These are phyloP conservation scores for Notarius lentiginosus DNA, from an alignment of 2,113 vertebrate species.

Conservation along the genomic window DNA sequence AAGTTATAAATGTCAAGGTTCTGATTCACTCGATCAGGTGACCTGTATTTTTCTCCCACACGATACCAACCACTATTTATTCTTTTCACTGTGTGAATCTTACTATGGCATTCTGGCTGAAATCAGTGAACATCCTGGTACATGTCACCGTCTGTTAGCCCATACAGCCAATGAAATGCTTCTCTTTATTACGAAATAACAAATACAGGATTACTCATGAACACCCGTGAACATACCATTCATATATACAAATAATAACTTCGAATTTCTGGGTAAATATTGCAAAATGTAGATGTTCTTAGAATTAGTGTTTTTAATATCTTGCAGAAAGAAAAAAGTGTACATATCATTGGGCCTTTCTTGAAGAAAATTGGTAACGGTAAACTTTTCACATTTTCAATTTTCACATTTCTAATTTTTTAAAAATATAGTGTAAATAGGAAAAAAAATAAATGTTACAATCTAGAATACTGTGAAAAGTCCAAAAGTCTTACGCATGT, in stretches of 20 bases:
- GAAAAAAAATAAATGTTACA: not conserved
- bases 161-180: not conserved
- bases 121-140: not conserved
- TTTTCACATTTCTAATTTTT: not conserved
- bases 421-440: not conserved
- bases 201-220: not conserved
- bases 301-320: not conserved
- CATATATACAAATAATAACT: not conserved
- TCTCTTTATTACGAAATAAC: not conserved
- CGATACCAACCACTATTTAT: not conserved
- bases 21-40: conserved; percentile 30
- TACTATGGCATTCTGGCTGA: not conserved
- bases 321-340: not conserved
- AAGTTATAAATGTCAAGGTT: conserved; percentile 45
- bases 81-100: not conserved
- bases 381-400: not conserved
- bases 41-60: conserved; percentile 18
- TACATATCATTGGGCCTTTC: not conserved
- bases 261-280: not conserved
- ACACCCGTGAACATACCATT: not conserved
- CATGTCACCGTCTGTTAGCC: not conserved
- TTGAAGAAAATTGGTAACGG: not conserved
- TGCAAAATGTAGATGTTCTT: not conserved
- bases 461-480: not conserved
- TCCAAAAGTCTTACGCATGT: not conserved